A percentile compares a stretch with the other conserved stretches of the same genome.
Evolutionary conservation across 2,113 vertebrate genomes (phyloP).

Genomic region (Xenopus tropicalis): DNA sequence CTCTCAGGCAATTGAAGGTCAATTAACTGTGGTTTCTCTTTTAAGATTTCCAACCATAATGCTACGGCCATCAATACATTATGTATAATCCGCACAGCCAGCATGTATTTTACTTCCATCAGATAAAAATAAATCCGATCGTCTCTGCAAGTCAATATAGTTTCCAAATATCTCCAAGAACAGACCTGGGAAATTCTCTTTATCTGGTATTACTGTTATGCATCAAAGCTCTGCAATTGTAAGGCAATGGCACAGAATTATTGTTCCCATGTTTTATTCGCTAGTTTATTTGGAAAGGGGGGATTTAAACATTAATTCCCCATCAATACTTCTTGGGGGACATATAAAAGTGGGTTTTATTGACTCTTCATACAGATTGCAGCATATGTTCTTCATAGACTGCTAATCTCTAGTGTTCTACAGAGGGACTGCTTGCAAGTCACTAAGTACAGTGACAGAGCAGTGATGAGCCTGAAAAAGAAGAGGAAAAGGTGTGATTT

Average conservation of each 20-base stretch:
- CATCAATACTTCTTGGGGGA: conserved; percentile 13
- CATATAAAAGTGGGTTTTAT: not conserved
- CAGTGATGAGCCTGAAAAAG: too few species aligned
- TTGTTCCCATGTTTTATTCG: not conserved
- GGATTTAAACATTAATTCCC: conserved; percentile 2
- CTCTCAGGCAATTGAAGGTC: too few species aligned
- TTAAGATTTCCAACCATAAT: not conserved
- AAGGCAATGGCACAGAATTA: conserved; percentile 2
- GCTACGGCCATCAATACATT: not conserved
- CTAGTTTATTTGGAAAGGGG: not conserved
- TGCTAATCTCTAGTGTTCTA: too few species aligned
- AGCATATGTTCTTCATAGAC: not conserved
- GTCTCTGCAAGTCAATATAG: not conserved
- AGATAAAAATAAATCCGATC: not conserved
- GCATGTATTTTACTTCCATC: not conserved
- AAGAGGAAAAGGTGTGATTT: too few species aligned
- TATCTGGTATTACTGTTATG: not conserved
- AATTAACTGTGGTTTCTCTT: too few species aligned
- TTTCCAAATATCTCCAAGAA: not conserved
- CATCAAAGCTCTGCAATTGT: not conserved
- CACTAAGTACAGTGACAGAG: too few species aligned
- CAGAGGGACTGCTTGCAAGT: too few species aligned
- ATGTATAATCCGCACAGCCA: not conserved
- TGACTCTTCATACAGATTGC: not conserved
- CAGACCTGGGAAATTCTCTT: not conserved